Base-by-base conservation (phyloP, 2,888 invertebrate genomes). In the Diarsia mendica region DNA sequence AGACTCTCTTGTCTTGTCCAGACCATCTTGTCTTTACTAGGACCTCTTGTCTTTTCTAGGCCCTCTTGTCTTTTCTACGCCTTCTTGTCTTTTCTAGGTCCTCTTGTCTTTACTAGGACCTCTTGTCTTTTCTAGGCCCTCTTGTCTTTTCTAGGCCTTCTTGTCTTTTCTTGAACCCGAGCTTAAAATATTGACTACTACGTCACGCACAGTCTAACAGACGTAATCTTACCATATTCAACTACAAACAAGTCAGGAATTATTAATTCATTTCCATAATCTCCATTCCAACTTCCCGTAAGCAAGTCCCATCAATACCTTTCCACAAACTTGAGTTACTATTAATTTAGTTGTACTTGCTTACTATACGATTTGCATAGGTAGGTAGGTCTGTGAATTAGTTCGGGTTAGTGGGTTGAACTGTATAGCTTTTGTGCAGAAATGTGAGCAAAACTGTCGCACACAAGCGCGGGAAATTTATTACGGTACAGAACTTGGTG, bases 381-480 rank as follows among this genome's bases (percentile, higher is more conserved):
- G 44, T 67, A 44, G 20, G 44, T 67, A n/a, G 20, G n/a, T 8
- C 33, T 51, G 58, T 49, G 73, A 75, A 72, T 76, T 80, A 63
- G 69, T 82, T 81, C 20, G 44, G 33, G 67, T 72, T 51, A 71
- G 66, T 46, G 79, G 58, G 49, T 39, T 53, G 15, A 18, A 77
- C 66, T 71, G 77, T 55, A 70, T 75, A 69, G 66, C 68, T 61
- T 28, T 70, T 67, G 73, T 70, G 67, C 28, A 48, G 3, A 67
- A 74, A 74, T 84, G 70, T 75, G 63, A 67, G 60, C 60, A 51
- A 78, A 77, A 67, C 75, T 79, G 78, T 77, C 83, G 70, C 67
- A 72, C 33, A 33, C 86, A 86, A 79, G 46, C 70, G 20, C 55
- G 11, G 55, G 39, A 63, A 83, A 80, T 79, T 78, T 77, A 85